A percentile compares a stretch with the other conserved stretches of the same genome.
phyloP scores from a whole-genome alignment of 2,113 vertebrate genomes.

The Chaenogobius annularis region DNA sequence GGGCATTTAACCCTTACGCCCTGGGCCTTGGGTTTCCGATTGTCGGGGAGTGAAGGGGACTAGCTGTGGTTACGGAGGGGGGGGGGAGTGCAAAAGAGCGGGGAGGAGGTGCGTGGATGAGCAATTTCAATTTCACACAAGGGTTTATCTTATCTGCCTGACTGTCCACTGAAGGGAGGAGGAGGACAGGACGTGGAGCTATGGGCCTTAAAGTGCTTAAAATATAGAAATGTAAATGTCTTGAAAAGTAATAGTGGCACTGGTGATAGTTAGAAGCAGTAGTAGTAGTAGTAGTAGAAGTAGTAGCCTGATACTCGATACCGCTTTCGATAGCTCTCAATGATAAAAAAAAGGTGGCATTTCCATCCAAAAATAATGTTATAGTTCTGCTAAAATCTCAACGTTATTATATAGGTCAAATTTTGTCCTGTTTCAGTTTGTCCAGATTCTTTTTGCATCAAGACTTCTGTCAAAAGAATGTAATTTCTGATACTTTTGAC shows the following conservation, averaged over 20 bases:
- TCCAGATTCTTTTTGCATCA: too few species aligned
- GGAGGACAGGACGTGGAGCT: constrained; percentile 40
- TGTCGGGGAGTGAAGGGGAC: constrained; percentile 41
- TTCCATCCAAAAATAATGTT: neutral
- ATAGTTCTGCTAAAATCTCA: too few species aligned
- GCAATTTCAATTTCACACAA: constrained; percentile 74
- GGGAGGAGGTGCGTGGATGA: constrained; percentile 66
- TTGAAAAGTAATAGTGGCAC: neutral
- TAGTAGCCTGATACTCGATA: too few species aligned
- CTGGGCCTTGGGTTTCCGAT: constrained; percentile 53
- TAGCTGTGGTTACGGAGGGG: constrained; percentile 60
- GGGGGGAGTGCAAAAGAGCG: constrained; percentile 55
- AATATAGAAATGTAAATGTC: neutral
- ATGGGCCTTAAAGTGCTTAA: neutral
- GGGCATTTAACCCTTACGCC: constrained; percentile 56
- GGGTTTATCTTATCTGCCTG: constrained; percentile 48
- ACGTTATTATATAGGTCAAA: too few species aligned
- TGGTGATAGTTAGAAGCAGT: neutral
- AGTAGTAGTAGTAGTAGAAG: too few species aligned
- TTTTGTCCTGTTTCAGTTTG: too few species aligned
- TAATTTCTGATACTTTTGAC: too few species aligned
- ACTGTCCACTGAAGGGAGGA: constrained; percentile 57
- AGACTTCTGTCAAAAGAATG: too few species aligned
- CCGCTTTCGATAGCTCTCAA: too few species aligned
- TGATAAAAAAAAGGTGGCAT: too few species aligned